Evolutionary conservation across 92 coral and sea anemone species (phyloP).

Genomic region (Micromussa lordhowensis): DNA sequence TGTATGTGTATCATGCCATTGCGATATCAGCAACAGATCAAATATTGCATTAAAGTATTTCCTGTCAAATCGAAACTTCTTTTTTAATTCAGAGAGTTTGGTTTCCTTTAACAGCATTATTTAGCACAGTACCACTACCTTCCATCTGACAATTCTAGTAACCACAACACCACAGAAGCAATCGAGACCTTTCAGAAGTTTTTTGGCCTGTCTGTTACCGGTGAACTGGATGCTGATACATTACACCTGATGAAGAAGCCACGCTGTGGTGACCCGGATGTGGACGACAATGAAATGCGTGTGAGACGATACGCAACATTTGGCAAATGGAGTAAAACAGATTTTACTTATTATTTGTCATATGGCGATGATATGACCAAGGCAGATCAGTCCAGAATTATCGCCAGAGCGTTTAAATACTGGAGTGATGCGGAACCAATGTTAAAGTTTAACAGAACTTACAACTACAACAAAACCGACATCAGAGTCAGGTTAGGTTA

Average conservation of each 20-base stretch:
- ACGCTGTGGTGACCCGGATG: conserved; percentile 91
- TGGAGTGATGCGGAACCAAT: conserved; percentile 58
- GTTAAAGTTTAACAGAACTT: conserved; percentile 51
- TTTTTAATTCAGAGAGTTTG: not conserved
- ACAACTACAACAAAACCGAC: conserved; percentile 46
- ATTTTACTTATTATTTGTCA: conserved; percentile 49
- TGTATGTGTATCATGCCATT: too few species aligned
- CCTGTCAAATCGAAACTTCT: too few species aligned
- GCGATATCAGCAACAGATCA: too few species aligned
- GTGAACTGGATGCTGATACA: conserved; percentile 74
- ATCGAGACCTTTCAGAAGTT: conserved; percentile 78
- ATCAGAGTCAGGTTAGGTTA: conserved; percentile 56
- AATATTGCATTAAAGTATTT: too few species aligned
- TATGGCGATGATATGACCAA: conserved; percentile 33
- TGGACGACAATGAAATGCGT: conserved; percentile 57
- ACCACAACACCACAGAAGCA: conserved; percentile 72
- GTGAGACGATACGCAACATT: conserved; percentile 59
- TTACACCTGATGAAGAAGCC: conserved; percentile 81
- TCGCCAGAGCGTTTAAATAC: conserved; percentile 47
- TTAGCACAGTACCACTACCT: conserved; percentile 77
- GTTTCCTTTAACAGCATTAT: conserved; percentile 56
- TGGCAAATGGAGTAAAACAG: conserved; percentile 57
- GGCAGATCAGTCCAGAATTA: conserved; percentile 29
- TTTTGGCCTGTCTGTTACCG: conserved; percentile 79
- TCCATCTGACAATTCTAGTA: conserved; percentile 76